Evolutionary conservation across 2,797 vertebrate species (phyloP).

Genomic region (Chanos chanos): DNA sequence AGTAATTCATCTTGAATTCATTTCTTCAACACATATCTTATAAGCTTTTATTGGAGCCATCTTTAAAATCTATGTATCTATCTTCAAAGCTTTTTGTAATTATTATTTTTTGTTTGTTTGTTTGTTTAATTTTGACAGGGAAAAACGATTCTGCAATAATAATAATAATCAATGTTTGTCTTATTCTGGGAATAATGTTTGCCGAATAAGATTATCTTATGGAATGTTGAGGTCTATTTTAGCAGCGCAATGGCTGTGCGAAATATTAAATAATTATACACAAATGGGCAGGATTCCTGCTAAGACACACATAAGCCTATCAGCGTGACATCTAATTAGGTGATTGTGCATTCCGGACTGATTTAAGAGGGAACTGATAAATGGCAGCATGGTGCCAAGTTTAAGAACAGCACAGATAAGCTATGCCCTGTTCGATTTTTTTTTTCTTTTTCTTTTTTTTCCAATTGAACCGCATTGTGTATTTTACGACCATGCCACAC

Average conservation of each 20-base stretch:
- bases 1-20: neutral
- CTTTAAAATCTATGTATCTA: slow-evolving; percentile 35
- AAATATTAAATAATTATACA: neutral
- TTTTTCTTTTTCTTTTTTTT: too few relatives aligned
- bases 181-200: slow-evolving; percentile 56
- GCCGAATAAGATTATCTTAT: slow-evolving; percentile 59
- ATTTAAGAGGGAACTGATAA: too few relatives aligned
- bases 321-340: too few relatives aligned
- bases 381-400: too few relatives aligned
- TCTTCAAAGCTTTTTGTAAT: slow-evolving; percentile 18
- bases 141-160: slow-evolving; percentile 52
- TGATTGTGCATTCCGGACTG: too few relatives aligned
- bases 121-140: slow-evolving; percentile 43
- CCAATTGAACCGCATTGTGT: too few relatives aligned
- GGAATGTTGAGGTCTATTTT: slow-evolving; percentile 10
- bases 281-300: too few relatives aligned
- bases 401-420: too few relatives aligned
- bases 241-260: slow-evolving; percentile 12
- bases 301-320: neutral
- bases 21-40: slow-evolving; percentile 12
- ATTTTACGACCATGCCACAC: too few relatives aligned
- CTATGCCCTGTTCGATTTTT: too few relatives aligned
- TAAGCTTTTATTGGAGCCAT: slow-evolving; percentile 45
- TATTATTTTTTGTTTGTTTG: neutral
- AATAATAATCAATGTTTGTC: slow-evolving; percentile 48